These are phyloP conservation scores for Ptyas mucosa DNA, from an alignment of 2,113 vertebrate genomes.

Conservation along the genomic window DNA sequence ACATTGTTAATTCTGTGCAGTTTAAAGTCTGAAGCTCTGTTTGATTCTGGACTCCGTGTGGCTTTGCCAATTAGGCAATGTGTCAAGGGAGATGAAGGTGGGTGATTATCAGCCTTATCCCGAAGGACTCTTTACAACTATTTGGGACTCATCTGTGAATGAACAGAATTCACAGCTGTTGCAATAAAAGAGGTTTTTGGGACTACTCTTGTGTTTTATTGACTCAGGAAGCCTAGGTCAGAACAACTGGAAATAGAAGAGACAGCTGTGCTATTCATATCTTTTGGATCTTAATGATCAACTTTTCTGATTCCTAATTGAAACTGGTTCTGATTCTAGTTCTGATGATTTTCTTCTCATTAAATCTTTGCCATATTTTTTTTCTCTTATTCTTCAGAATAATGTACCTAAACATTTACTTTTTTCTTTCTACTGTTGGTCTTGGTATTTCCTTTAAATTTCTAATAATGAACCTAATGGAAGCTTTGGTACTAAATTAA, in stretches of 20 bases:
- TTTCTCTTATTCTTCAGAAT: neutral
- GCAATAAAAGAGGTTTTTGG: too few species aligned
- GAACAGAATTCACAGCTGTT: too few species aligned
- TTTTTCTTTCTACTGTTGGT: neutral
- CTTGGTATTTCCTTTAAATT: neutral
- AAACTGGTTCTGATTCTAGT: neutral
- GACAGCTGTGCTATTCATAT: neutral
- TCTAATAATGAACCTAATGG: neutral
- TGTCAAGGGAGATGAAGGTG: too few species aligned
- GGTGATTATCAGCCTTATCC: too few species aligned
- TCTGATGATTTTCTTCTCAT: neutral
- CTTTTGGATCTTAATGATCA: neutral
- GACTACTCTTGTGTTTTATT: too few species aligned
- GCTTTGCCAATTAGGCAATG: too few species aligned
- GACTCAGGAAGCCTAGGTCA: too few species aligned
- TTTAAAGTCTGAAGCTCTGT: too few species aligned
- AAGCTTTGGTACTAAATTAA: neutral
- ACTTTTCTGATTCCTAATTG: neutral
- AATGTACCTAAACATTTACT: neutral
- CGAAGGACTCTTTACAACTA: too few species aligned
- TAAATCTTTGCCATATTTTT: neutral
- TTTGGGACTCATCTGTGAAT: too few species aligned
- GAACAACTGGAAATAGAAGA: neutral
- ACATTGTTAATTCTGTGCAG: too few species aligned
- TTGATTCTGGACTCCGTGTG: too few species aligned